Conservation (phyloP, 2,113 vertebrate genomes). For the Spilogale gracilis region DNA sequence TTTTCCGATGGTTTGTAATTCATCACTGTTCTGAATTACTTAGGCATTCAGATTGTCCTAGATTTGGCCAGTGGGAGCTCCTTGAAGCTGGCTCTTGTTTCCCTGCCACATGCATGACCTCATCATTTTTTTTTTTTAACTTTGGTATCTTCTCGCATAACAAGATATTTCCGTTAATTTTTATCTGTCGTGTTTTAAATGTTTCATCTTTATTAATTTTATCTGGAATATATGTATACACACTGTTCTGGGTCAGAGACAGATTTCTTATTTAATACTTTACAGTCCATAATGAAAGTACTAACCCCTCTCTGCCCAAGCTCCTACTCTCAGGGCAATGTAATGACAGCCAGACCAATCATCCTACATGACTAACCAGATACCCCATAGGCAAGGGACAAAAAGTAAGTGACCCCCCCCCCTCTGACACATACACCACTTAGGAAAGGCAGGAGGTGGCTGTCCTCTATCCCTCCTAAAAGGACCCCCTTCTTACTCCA, state of each 20-base stretch:
- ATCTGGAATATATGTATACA: background rate
- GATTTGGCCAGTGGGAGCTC: background rate
- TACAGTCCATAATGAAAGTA: background rate
- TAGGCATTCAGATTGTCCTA: background rate
- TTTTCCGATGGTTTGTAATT: background rate
- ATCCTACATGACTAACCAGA: background rate
- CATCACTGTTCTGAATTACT: background rate
- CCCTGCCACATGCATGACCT: background rate
- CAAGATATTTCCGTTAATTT: background rate
- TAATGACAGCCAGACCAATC: background rate
- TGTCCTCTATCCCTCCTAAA: background rate
- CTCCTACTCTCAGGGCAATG: background rate
- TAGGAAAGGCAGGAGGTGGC: background rate
- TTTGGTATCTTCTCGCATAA: background rate
- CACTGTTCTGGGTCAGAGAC: background rate
- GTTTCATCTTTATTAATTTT: background rate
- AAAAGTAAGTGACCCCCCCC: background rate
- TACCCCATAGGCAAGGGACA: background rate
- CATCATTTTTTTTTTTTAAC: background rate
- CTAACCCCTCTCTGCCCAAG: background rate
- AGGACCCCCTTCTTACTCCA: background rate
- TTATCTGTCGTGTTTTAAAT: background rate
- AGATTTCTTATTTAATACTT: background rate
- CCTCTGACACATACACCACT: background rate
- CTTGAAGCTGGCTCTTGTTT: background rate